Percentiles rank a stretch among this genome's conserved stretches.
Evolutionary conservation across 2,797 vertebrate species (phyloP).

Genomic region (Aulostomus chinensis): DNA sequence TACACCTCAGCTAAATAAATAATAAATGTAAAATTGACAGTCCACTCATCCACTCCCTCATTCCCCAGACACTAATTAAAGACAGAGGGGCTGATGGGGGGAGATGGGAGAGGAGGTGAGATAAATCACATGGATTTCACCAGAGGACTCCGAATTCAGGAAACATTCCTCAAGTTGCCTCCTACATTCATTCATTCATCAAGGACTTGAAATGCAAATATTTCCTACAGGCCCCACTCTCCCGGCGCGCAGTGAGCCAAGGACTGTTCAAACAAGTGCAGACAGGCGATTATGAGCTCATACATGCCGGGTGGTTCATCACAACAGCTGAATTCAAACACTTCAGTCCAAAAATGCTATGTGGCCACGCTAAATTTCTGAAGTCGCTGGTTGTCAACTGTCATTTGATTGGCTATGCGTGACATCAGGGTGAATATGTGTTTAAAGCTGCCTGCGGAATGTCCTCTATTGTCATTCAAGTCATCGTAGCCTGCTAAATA

Average conservation of each 20-base stretch:
- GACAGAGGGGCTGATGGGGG: constrained; percentile 65
- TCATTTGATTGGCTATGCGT: constrained; percentile 25
- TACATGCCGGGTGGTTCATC: too few relatives aligned
- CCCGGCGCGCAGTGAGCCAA: too few relatives aligned
- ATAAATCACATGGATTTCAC: constrained; percentile 69
- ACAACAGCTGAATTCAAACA: too few relatives aligned
- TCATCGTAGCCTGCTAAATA: constrained; percentile 78
- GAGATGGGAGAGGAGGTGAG: constrained; percentile 45
- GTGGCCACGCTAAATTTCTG: too few relatives aligned
- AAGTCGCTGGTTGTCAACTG: constrained; percentile 9
- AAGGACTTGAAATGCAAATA: too few relatives aligned
- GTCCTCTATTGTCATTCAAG: constrained; percentile 78
- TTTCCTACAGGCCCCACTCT: constrained; percentile 14
- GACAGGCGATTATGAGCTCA: too few relatives aligned
- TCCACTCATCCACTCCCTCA: constrained; percentile 77
- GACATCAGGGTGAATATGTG: constrained; percentile 26
- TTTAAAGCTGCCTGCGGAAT: constrained; percentile 37
- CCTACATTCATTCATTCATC: constrained; percentile 62
- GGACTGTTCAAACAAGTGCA: too few relatives aligned
- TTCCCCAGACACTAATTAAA: constrained; percentile 85
- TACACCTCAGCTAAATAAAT: constrained; percentile 81
- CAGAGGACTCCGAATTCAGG: constrained; percentile 62
- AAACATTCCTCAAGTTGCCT: constrained; percentile 65
- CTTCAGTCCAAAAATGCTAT: too few relatives aligned
- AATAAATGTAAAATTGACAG: constrained; percentile 80